These are phyloP conservation scores for Lordiphosa collinella DNA, from an alignment of 1,140 invertebrate genomes.

Conservation along the genomic window DNA sequence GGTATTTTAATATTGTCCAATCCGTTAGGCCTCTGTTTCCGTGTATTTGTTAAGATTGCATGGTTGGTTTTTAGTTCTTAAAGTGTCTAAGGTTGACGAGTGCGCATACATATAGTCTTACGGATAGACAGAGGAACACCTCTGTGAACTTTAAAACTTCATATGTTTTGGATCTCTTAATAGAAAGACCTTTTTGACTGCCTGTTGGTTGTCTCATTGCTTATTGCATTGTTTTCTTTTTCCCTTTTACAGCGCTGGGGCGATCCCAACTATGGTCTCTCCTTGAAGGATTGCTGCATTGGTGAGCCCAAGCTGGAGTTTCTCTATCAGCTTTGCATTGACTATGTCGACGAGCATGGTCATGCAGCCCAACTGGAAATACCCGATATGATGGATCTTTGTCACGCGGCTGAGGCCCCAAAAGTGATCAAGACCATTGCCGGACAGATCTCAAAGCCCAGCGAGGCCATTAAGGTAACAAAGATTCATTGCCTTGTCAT, in stretches of 20 bases:
- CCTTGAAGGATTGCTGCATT: conserved; percentile 71
- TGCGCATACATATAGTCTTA: no score
- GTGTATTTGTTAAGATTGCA: no score
- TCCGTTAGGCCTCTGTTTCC: no score
- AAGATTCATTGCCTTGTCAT: neutral
- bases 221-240: neutral
- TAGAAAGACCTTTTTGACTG: no score
- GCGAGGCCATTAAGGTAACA: conserved; percentile 66
- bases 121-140: no score
- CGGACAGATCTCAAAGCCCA: conserved; percentile 76
- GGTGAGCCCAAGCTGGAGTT: conserved; percentile 72
- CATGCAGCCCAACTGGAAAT: conserved; percentile 70
- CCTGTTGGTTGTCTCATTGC: no score
- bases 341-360: conserved; percentile 73
- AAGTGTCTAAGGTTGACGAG: no score
- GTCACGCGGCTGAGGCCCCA: conserved; percentile 53
- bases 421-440: conserved; percentile 70
- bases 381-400: conserved; percentile 74
- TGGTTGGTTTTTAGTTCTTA: no score
- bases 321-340: conserved; percentile 71
- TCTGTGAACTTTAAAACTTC: no score
- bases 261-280: conserved; percentile 71
- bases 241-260: conserved; percentile 61
- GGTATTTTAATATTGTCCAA: no score
- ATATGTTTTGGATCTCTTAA: no score